Evolutionary conservation across 2,113 vertebrate genomes (phyloP).

Genomic region (Carassius carassius): DNA sequence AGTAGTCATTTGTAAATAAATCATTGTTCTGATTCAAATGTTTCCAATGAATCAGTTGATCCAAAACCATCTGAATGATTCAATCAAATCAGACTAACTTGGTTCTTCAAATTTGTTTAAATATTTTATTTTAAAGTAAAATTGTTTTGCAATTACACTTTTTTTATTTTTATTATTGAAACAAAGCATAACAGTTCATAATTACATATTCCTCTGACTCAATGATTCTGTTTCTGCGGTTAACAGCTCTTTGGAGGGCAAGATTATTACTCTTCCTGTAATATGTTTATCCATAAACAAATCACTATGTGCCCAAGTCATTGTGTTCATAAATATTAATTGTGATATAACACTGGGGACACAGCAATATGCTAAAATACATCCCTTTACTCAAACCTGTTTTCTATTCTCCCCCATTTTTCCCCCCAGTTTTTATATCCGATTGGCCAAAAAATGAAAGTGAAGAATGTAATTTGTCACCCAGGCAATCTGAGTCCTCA

Average conservation of each 20-base stretch:
- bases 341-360: neutral
- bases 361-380: neutral
- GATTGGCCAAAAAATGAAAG: too few relatives aligned
- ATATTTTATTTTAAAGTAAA: neutral
- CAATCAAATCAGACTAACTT: neutral
- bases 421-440: too few relatives aligned
- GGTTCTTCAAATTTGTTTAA: neutral
- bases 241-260: neutral
- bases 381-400: too few relatives aligned
- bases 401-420: neutral
- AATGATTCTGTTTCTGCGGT: too few relatives aligned
- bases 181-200: neutral
- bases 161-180: neutral
- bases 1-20: neutral
- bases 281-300: neutral
- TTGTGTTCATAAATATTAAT: constrained; percentile 12
- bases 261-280: neutral
- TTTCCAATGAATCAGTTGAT: neutral
- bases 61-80: neutral
- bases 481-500: neutral
- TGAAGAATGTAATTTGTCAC: neutral
- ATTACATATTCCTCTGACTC: neutral
- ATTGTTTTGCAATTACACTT: neutral
- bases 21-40: neutral
- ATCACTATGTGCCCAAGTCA: neutral